Percentiles rank a stretch among this genome's conserved stretches.
Conservation (phyloP, 2,888 invertebrate genomes). For the Spilosoma lubricipeda region DNA sequence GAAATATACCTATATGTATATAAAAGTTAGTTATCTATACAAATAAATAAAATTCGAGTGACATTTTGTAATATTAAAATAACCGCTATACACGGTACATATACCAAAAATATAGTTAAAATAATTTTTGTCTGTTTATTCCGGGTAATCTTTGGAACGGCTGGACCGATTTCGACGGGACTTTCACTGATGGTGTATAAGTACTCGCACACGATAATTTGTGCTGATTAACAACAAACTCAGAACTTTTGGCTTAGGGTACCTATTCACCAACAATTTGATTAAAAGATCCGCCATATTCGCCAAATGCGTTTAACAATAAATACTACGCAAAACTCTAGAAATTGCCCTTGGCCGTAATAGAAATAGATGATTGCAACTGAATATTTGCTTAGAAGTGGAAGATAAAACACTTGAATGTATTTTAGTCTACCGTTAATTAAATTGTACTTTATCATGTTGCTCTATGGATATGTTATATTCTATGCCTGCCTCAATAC, state of each 20-base stretch:
- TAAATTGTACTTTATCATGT: background rate
- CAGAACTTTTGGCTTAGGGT: background rate
- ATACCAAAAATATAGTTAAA: no score
- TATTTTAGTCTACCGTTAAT: background rate
- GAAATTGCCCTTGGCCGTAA: constrained; percentile 29
- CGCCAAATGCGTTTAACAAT: constrained; percentile 6
- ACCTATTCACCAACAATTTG: background rate
- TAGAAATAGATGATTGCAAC: constrained; percentile 22
- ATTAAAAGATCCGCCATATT: background rate
- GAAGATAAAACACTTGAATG: background rate
- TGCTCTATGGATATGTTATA: background rate
- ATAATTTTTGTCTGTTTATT: no score
- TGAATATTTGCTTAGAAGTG: constrained; percentile 19
- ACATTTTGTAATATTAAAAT: no score
- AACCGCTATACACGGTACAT: no score
- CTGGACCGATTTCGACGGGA: no score
- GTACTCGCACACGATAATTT: background rate
- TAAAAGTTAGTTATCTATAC: no score
- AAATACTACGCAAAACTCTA: constrained; percentile 19
- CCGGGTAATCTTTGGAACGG: no score
- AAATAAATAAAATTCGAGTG: background rate
- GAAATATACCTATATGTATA: no score
- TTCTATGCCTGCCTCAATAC: background rate
- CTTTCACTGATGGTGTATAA: no score
- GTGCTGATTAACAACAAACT: background rate